Conservation (phyloP, 1,140 invertebrate species). For the Caerostris darwini region DNA sequence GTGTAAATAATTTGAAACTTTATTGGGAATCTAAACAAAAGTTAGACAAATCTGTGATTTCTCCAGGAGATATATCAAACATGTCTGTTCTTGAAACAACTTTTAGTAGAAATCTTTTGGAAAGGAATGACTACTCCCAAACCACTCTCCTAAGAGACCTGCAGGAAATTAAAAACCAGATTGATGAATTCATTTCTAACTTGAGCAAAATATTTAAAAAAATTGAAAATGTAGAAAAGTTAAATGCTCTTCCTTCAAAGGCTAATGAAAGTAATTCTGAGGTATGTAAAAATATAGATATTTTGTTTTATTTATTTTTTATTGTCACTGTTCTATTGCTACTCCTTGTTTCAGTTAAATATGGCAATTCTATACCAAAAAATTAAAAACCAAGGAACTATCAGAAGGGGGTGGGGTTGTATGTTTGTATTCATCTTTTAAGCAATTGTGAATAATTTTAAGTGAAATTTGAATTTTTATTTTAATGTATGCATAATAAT, state of each 20-base stretch:
- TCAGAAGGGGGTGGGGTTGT: no score
- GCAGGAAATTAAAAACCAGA: not conserved
- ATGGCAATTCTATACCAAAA: not conserved
- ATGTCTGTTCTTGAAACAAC: conserved; percentile 9
- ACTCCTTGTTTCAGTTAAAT: not conserved
- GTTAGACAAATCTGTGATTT: not conserved
- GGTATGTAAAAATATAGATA: not conserved
- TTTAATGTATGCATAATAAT: no score
- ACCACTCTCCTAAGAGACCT: not conserved
- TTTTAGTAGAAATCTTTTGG: not conserved
- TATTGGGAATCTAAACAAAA: not conserved
- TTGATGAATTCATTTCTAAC: not conserved
- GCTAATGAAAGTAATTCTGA: not conserved
- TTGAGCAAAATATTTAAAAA: not conserved
- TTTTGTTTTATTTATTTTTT: not conserved
- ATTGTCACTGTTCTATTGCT: not conserved
- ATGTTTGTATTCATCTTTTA: no score
- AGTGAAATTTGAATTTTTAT: no score
- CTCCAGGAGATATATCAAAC: not conserved
- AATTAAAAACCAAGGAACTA: no score
- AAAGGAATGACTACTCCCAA: not conserved
- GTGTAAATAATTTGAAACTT: not conserved
- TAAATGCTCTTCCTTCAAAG: not conserved
- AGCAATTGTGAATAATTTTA: no score
- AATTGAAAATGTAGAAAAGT: not conserved